phyloP scores from a whole-genome alignment of 2,888 invertebrate species.

The Nomada ruficornis region DNA sequence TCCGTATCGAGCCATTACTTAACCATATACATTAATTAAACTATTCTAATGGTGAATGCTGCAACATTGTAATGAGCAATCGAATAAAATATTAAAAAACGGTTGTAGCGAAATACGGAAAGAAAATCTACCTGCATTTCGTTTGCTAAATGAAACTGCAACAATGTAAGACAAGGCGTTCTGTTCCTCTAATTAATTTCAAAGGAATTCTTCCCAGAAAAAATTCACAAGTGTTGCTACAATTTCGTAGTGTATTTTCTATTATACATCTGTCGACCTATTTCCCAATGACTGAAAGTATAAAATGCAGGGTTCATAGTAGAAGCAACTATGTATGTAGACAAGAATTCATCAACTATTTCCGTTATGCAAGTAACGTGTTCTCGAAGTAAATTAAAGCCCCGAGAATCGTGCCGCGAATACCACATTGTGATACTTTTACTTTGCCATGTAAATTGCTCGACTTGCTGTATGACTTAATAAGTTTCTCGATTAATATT shows the following conservation, averaged over 20 bases:
- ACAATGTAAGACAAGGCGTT: no score
- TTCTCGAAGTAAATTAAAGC: constrained; percentile 6
- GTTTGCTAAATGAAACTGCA: no score
- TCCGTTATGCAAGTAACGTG: constrained; percentile 6
- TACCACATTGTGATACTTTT: constrained; percentile 18
- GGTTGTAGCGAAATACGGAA: no score
- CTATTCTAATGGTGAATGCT: neutral
- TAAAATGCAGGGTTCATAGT: neutral
- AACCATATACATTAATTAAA: neutral
- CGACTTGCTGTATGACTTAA: neutral
- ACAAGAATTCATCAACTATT: neutral
- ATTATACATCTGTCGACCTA: neutral
- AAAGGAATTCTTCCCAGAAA: no score
- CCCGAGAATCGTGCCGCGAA: neutral
- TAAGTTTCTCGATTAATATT: constrained; percentile 10
- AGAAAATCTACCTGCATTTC: no score
- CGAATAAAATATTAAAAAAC: neutral
- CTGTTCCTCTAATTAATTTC: no score
- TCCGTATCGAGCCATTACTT: neutral
- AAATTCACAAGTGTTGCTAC: no score
- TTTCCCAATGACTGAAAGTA: neutral
- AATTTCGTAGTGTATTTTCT: neutral
- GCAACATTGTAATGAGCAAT: neutral
- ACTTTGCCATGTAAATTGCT: constrained; percentile 4
- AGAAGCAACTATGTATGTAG: neutral